These are phyloP conservation scores for Triplophysa bombifrons DNA, from an alignment of 2,797 vertebrate genomes.

Conservation along the genomic window DNA sequence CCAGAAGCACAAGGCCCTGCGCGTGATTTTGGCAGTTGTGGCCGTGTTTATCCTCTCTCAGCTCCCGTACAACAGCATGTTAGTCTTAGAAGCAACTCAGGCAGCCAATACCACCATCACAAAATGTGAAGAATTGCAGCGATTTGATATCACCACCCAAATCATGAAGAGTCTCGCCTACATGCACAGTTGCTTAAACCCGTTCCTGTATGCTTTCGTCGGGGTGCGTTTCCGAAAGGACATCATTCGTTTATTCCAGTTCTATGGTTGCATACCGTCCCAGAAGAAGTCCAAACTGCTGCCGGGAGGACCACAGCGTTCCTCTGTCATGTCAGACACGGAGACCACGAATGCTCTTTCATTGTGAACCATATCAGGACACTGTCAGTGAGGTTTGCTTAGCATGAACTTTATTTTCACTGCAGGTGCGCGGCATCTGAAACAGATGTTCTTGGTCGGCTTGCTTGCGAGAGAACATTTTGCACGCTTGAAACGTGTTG, in stretches of 20 bases:
- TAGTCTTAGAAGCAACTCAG: constrained; percentile 76
- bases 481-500: constrained; percentile 10
- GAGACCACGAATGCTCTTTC: constrained; percentile 75
- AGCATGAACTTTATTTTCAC: neutral
- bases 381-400: neutral
- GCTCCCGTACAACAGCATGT: constrained; percentile 81
- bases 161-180: constrained; percentile 84
- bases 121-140: constrained; percentile 65
- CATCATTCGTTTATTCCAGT: constrained; percentile 68
- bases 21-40: constrained; percentile 81
- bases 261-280: constrained; percentile 46
- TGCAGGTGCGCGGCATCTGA: constrained; percentile 22
- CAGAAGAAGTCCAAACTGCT: constrained; percentile 58
- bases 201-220: constrained; percentile 86
- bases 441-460: constrained; percentile 12
- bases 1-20: constrained; percentile 85
- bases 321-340: constrained; percentile 74
- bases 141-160: constrained; percentile 72
- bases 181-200: constrained; percentile 88
- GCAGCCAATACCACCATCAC: constrained; percentile 63
- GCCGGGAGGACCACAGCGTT: constrained; percentile 61
- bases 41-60: constrained; percentile 81
- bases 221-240: constrained; percentile 82
- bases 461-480: neutral
- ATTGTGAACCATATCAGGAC: constrained; percentile 60